Base-by-base conservation (phyloP, 2,113 vertebrate genomes). In the Macheiramphus alcinus region DNA sequence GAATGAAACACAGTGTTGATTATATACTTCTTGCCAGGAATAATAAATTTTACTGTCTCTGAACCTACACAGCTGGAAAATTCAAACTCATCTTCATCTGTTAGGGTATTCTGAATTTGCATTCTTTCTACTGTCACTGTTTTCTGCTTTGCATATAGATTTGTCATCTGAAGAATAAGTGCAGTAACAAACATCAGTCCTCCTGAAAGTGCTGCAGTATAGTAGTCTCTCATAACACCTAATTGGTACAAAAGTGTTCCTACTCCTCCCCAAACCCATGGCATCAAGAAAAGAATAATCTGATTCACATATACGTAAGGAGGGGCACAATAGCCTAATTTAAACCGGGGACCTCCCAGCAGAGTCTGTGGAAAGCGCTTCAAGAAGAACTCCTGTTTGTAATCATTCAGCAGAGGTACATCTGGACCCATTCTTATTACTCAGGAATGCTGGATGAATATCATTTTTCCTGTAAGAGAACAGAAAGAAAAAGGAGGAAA, bases 341-440 rank as follows among this genome's bases (percentile, higher is more conserved):
- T 99, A 97, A 99, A 98, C 50, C 98, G 98, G 50, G 98, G 99
- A 56, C 99, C 99, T 94, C 99, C 99, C 95, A 99, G 98, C 90
- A 99, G 56, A 8, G 99, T 99, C 97, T 99, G 99, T 48, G 99
- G 99, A 97, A 99, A 99, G 68, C 99, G 99, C 98, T 99, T 99
- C 99, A 99, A 98, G 97, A 99, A 99, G 98, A 99, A 99, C 97
- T 99, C 99, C 98, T 99, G 99, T 70, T 99, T 99, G 98, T 99
- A 99, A 91, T 99, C 98, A 80, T 99, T 99, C 96, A 99, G 99
- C 96, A 99, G 98, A 97, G 99, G 99, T 80, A 99, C 99, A 98
- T 99, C 99, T 97, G 99, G 99, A 98, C 99, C 99, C 99, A 99
- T 99, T 96, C 98, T 99, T 98, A 97, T 98, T 97, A 96, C 90